These are phyloP conservation scores for Melipona bicolor DNA, from an alignment of 2,888 invertebrate genomes.

Conservation along the genomic window DNA sequence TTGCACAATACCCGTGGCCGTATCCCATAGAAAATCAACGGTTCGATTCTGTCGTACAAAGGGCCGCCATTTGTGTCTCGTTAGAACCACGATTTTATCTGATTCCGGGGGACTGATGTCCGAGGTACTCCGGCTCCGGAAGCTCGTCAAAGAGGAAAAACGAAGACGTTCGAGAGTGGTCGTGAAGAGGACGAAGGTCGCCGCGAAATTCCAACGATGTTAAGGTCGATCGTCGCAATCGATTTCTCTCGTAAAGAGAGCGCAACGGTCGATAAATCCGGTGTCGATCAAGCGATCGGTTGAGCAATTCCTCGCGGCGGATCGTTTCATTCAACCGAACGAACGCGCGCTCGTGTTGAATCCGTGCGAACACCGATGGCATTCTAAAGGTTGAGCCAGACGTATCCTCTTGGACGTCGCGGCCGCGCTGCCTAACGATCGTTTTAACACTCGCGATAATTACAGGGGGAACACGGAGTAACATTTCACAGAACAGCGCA, in stretches of 20 bases:
- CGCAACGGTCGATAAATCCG: conserved; percentile 19
- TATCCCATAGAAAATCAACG: conserved; percentile 76
- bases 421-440: conserved; percentile 50
- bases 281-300: conserved; percentile 30
- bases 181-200: background rate
- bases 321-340: conserved; percentile 52
- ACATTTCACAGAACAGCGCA: conserved; percentile 45
- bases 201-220: conserved; percentile 46
- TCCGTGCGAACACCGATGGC: conserved; percentile 28
- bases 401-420: conserved; percentile 45
- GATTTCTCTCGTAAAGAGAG: background rate
- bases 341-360: conserved; percentile 22
- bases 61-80: conserved; percentile 67
- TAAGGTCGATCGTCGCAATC: conserved; percentile 37
- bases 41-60: conserved; percentile 73
- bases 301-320: conserved; percentile 42
- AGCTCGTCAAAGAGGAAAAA: conserved; percentile 33
- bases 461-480: conserved; percentile 51
- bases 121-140: conserved; percentile 5
- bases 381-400: conserved; percentile 52
- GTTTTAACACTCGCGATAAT: conserved; percentile 60
- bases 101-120: conserved; percentile 35
- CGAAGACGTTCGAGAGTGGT: background rate
- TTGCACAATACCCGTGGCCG: conserved; percentile 69
- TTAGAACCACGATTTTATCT: conserved; percentile 69